Percentiles rank a stretch among this genome's conserved stretches.
These are phyloP conservation scores for Phorcus lineatus DNA, from an alignment of 2,888 invertebrate species.

Conservation along the genomic window DNA sequence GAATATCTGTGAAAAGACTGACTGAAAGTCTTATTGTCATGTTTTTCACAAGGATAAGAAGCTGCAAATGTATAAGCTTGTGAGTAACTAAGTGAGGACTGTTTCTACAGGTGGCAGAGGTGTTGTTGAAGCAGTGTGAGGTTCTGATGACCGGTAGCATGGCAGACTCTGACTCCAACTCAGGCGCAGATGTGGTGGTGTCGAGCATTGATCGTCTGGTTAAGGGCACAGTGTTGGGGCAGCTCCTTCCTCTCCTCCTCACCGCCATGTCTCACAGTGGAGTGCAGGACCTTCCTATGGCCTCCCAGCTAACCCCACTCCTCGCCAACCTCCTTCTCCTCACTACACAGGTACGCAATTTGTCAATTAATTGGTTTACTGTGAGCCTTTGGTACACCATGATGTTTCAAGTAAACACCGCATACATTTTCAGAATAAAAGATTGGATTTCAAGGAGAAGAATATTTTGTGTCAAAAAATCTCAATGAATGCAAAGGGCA, in stretches of 20 bases:
- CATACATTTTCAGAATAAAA: no score
- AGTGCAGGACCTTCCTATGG: constrained; percentile 64
- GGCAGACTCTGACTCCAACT: constrained; percentile 56
- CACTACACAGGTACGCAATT: constrained; percentile 68
- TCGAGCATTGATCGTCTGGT: constrained; percentile 70
- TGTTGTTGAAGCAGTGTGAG: constrained; percentile 55
- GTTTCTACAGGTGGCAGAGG: constrained; percentile 66
- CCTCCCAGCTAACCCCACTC: constrained; percentile 70
- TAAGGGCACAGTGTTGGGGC: constrained; percentile 73
- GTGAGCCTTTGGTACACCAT: no score
- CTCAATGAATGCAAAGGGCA: no score
- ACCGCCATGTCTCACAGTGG: constrained; percentile 72
- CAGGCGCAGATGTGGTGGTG: constrained; percentile 65
- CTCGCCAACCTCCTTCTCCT: constrained; percentile 71
- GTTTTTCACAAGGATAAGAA: no score
- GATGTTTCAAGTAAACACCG: no score
- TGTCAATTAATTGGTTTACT: not conserved
- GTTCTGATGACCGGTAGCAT: constrained; percentile 52
- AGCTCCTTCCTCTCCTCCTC: constrained; percentile 70
- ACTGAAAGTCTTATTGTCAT: no score
- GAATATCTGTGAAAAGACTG: no score
- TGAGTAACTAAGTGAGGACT: not conserved
- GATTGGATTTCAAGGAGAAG: no score
- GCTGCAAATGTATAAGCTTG: no score
- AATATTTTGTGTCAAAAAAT: no score